Evolutionary conservation across 1,140 invertebrate genomes (phyloP), one percentile per base, ranked within the genome.

Genomic region (Cotesia vestalis): DNA sequence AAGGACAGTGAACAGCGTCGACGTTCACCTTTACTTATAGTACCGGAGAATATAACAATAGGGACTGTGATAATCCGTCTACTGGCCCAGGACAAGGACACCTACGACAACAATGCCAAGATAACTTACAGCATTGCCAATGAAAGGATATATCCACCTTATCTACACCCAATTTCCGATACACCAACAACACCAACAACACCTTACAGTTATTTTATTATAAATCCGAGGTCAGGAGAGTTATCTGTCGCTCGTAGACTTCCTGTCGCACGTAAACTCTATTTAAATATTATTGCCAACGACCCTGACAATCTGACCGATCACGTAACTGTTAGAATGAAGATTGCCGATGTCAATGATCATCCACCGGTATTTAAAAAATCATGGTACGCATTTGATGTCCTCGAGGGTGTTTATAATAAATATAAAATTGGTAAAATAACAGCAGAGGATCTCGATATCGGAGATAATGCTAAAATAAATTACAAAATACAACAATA

Each of bases 261-360:
- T 14, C 91, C 92, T 35, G 90, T 95, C 0, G 94, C 95, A 79
- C 91, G 90, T 0, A 91, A 94, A 78, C 93, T 96, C 75, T 88
- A 90, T 63, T 81, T 97, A 5, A 94, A 94, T 76, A 88, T 97
- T 0, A 89, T 91, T 0, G 95, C 94, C 0, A 88, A 87, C 4
- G 95, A 97, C 82, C 89, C 91, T 4, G 94, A 92, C 5, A 91
- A 90, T 1, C 82, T 96, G 0, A 90, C 88, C 62, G 92, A 94
- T 66, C 87, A 88, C 59, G 89, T 94, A 2, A 90, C 90, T 51
- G 85, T 97, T 0, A 90, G 92, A 66, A 84, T 93, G 0, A 86
- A 89, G 36, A 87, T 96, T 0, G 90, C 91, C 73, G 95, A 97
- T 83, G 90, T 96, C 0, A 97, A 97, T 80, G 93, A 97, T 79